Base-by-base conservation (phyloP, 2,113 vertebrate genomes). In the Elephantulus edwardii region DNA sequence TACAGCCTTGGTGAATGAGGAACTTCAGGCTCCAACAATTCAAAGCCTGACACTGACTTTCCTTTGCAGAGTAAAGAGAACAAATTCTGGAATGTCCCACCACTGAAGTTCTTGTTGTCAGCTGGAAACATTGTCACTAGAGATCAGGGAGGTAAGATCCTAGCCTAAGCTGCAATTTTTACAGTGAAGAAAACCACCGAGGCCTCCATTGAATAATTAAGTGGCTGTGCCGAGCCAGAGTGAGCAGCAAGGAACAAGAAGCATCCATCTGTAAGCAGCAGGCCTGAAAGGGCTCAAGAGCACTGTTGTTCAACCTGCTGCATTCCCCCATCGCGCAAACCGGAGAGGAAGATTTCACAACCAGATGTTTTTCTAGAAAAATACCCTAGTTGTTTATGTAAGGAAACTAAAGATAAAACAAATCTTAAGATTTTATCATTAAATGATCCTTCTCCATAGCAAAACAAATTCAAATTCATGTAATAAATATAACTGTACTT, bases 71-170 rank as follows among this genome's bases (percentile, higher is more conserved):
- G 42, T 40, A 52, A 26, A 62, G 70, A 48, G 30, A n/a, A n/a
- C 6, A 8, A 52, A 64, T 62, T 75, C 80, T 38, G 89, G 76
- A 90, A 90, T 20, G 40, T 52, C 82, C 70, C 1, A 13, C 26
- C 44, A 35, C 50, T 74, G 74, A 50, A 1, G 3, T 77, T 60
- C 42, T 38, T 26, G 30, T 58, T 42, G 28, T 78, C 54, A 8
- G 56, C 93, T 90, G 83, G 64, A 66, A 87, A 85, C n/a, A 19
- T 71, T 79, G 82, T 82, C 30, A 66, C 30, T 20, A n/a, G 40
- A 42, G 66, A 75, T 5, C 38, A 56, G 28, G 48, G n/a, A 86
- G 88, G 28, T 52, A 82, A 89, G 40, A 60, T 88, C 81, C 82
- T 50, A 30, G 66, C 19, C 19, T 48, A 62, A 82, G 35, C 24